Conservation (phyloP, 2,113 vertebrate genomes). For the Edolisoma coerulescens region DNA sequence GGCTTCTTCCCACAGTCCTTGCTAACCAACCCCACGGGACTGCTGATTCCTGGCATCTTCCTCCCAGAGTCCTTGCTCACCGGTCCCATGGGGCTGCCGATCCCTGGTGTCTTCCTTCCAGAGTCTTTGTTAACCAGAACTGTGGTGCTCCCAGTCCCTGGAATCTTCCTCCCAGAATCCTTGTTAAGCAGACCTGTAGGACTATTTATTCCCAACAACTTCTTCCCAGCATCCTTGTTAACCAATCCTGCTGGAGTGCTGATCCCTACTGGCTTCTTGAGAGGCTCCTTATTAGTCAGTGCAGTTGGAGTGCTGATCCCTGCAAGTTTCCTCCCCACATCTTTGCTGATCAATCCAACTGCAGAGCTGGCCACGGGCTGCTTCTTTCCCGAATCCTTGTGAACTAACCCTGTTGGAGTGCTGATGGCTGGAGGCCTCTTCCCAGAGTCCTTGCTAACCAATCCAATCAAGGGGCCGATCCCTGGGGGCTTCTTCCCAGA, state of each 20-base stretch:
- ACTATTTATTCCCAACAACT: conserved; percentile 49
- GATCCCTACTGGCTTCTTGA: conserved; percentile 63
- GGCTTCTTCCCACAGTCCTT: conserved; percentile 76
- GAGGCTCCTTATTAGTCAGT: conserved; percentile 67
- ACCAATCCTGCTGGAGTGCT: conserved; percentile 60
- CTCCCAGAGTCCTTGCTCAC: conserved; percentile 73
- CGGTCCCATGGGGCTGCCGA: conserved; percentile 58
- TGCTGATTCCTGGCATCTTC: conserved; percentile 63
- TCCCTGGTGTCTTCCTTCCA: conserved; percentile 65
- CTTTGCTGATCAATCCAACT: conserved; percentile 68
- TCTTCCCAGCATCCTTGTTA: conserved; percentile 75
- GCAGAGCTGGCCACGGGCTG: conserved; percentile 64
- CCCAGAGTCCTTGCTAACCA: conserved; percentile 74
- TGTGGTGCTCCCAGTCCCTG: conserved; percentile 16
- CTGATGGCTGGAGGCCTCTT: conserved; percentile 64
- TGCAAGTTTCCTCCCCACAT: conserved; percentile 64
- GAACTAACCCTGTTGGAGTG: conserved; percentile 56
- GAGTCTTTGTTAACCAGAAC: conserved; percentile 67
- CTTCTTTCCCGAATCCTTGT: conserved; percentile 72
- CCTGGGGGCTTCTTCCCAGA: conserved; percentile 65
- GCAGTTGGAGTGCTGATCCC: conserved; percentile 57
- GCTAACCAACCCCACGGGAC: conserved; percentile 59
- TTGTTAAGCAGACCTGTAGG: conserved; percentile 59
- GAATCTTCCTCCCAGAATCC: conserved; percentile 65
- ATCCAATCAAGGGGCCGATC: conserved; percentile 65